phyloP scores from a whole-genome alignment of 64 coral and sea anemone genomes.

The Montipora foliosa region DNA sequence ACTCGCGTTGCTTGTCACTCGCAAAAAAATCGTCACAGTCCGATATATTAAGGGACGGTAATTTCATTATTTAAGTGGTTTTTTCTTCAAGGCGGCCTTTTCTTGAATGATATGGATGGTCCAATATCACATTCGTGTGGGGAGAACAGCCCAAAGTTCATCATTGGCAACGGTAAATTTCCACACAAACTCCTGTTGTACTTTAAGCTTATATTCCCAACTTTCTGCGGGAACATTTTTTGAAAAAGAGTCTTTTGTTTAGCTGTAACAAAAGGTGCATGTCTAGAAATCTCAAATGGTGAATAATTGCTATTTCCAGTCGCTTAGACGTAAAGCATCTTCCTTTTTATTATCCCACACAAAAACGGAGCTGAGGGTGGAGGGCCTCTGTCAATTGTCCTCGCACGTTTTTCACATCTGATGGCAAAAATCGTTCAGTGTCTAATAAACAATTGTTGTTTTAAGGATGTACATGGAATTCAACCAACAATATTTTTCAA shows the following conservation, averaged over 20 bases:
- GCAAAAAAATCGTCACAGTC: constrained; percentile 58
- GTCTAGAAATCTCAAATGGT: constrained; percentile 77
- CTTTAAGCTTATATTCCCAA: constrained; percentile 40
- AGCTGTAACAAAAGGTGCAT: constrained; percentile 80
- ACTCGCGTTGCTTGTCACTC: constrained; percentile 70
- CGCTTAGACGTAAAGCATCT: constrained; percentile 37
- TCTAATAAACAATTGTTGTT: constrained; percentile 78
- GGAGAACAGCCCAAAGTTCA: not conserved
- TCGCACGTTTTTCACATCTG: constrained; percentile 80
- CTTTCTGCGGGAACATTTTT: constrained; percentile 86
- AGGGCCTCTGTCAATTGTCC: constrained; percentile 57
- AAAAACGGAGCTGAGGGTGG: constrained; percentile 48
- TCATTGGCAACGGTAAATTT: not conserved
- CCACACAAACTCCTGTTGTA: not conserved
- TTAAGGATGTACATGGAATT: constrained; percentile 63
- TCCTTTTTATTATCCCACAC: constrained; percentile 63
- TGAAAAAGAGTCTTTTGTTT: constrained; percentile 90
- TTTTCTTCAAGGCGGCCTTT: not conserved
- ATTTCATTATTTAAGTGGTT: constrained; percentile 33
- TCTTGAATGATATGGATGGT: not conserved
- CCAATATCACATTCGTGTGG: constrained; percentile 54
- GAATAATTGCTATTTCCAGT: constrained; percentile 88
- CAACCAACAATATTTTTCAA: constrained; percentile 68
- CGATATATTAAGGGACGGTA: constrained; percentile 71
- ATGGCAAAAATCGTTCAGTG: constrained; percentile 50